Base-by-base conservation (phyloP, 2,888 invertebrate species). In the Metalampra italica region DNA sequence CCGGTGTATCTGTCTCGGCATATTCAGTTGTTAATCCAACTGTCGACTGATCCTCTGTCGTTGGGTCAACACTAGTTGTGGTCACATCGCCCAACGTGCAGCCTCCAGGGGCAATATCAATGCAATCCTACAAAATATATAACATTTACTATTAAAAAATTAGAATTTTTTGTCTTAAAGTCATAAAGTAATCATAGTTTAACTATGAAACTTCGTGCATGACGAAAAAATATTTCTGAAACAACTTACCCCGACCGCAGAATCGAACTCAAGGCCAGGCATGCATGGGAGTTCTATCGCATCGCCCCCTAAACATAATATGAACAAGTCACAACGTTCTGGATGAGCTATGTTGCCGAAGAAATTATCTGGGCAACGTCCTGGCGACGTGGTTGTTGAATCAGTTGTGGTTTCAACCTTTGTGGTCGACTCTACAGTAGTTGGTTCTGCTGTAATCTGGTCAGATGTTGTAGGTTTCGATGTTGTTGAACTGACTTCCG, bases 301-400 rank as follows among this genome's bases (percentile, higher is more conserved):
- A 0, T 50, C 40, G 0, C 63, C 66, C 7, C 55, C 62, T 0
- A 62, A 48, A 29, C 73, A 73, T 56, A 72, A 54, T 43, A 56
- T 69, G 51, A 62, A 75, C 7, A 56, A 52, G 46, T 64, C 53
- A 46, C 75, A 75, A 0, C 47, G 41, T 0, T 57, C 49, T 4
- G 70, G 56, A 34, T 74, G 60, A 0, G 75, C 52, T 0, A 72
- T 41, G 15, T 63, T 62, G 1, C 68, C 68, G 9, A 68, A 60
- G 0, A 51, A 44, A 0, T 59, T 66, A 3, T 59, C 52, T 0
- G 64, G 62, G 43, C 71, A 71, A 0, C 64, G 39, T 0, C 43
- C 34, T 14, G 45, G 37, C 7, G 11, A 9, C 3, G 9, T n/a
- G 7, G 52, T 50, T 0, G 48, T 48, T 29, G 49, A 3, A 36